Conservation (phyloP, 2,888 invertebrate genomes). For the Alsophila aescularia region DNA sequence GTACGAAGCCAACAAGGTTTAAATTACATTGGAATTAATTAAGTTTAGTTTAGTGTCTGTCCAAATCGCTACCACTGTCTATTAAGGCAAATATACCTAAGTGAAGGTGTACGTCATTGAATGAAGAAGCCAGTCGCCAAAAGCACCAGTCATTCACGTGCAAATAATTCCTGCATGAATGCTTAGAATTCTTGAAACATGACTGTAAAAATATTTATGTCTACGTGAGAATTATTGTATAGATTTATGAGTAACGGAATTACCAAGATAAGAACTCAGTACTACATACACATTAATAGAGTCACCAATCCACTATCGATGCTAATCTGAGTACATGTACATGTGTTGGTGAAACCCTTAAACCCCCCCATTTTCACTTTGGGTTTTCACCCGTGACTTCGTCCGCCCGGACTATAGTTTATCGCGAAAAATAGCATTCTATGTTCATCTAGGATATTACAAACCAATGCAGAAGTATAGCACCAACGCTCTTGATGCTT, state of each 20-base stretch:
- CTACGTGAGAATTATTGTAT: slow-evolving; percentile 4
- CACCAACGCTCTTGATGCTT: too few relatives aligned
- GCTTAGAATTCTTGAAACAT: neutral
- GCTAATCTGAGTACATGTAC: neutral
- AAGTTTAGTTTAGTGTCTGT: too few relatives aligned
- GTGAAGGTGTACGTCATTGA: too few relatives aligned
- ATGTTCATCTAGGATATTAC: too few relatives aligned
- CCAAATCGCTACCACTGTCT: too few relatives aligned
- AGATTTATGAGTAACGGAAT: slow-evolving; percentile 14
- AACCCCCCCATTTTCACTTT: neutral
- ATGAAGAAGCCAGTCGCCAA: neutral
- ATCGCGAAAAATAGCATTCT: too few relatives aligned
- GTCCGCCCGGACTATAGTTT: too few relatives aligned
- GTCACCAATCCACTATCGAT: neutral
- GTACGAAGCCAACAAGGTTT: too few relatives aligned
- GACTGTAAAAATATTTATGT: neutral
- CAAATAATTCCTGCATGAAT: neutral
- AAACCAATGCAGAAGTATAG: too few relatives aligned
- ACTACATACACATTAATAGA: neutral
- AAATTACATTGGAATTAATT: too few relatives aligned
- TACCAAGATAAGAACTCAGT: slow-evolving; percentile 9
- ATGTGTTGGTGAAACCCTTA: slow-evolving; percentile 4
- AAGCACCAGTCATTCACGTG: neutral
- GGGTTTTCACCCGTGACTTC: too few relatives aligned
- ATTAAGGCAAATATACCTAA: too few relatives aligned